Evolutionary conservation across 2,113 vertebrate genomes (phyloP).

Genomic region (Ciconia stormi): DNA sequence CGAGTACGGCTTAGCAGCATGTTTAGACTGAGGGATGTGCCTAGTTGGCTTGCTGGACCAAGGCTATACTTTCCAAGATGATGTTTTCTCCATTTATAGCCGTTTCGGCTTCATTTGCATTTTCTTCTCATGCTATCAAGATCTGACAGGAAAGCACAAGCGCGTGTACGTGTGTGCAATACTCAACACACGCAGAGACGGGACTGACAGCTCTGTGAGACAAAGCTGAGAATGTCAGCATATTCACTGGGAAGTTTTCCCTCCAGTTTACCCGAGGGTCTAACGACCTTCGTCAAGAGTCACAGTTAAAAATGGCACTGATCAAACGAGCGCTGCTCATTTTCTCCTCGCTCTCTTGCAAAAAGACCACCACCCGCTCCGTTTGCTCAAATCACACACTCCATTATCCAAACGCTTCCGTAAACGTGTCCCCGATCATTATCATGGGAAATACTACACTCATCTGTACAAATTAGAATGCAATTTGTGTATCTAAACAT

Average conservation of each 20-base stretch:
- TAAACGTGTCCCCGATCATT: not conserved
- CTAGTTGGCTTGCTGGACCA: not conserved
- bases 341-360: not conserved
- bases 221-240: conserved; percentile 21
- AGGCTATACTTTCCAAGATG: not conserved
- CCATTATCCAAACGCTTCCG: not conserved
- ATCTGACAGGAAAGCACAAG: not conserved
- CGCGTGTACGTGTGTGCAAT: not conserved
- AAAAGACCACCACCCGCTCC: not conserved
- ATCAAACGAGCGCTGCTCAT: not conserved
- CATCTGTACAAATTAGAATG: not conserved
- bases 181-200: not conserved
- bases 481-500: conserved; percentile 9
- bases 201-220: conserved; percentile 18
- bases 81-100: not conserved
- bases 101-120: not conserved
- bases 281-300: not conserved
- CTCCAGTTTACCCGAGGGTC: not conserved
- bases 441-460: not conserved
- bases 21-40: not conserved
- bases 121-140: not conserved
- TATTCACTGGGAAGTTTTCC: not conserved
- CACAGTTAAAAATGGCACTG: not conserved
- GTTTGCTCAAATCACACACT: not conserved
- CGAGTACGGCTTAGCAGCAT: not conserved